Evolutionary conservation across 2,888 invertebrate species (phyloP), one percentile per base, ranked within the genome.

Genomic region (Noctua fimbriata): DNA sequence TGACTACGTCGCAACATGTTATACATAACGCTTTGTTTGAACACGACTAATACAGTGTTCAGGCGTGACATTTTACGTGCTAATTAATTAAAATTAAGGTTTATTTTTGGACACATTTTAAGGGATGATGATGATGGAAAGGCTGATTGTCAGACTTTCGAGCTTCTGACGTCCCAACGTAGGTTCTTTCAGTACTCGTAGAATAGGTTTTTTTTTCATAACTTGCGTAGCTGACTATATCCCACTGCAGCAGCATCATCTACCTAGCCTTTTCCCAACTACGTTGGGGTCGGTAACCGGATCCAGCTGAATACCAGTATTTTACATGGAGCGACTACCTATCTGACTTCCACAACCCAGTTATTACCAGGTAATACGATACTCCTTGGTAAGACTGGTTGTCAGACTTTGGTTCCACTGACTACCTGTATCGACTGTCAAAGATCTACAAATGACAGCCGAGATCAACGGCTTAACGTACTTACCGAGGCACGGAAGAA

Each of bases 1-100:
- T 73, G 90, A 84, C 85, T 85, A 73, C 79, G 81, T 79, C 86
- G 75, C 82, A 85, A 85, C 82, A 85, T 83, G 81, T 88, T 88
- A 86, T 82, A 78, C 80, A 75, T 70, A 81, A 79, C 81, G 82
- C 78, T 85, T 88, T 85, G 76, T 87, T 86, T 75, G 63, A 70
- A 80, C 79, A 80, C 74, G 79, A 79, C 81, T 88, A 88, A 88
- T 89, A 75, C 82, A n/a, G 49, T 76, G 71, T 76, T 78, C 69
- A 76, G 63, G 67, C 58, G 58, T 44, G 66, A 78, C 60, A 36
- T 79, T 79, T 70, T 81, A 81, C 36, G 44, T 89, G 69, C 73
- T 79, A 73, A 73, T 70, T 55, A 49, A 67, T 41, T 75, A 47
- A 67, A 76, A 60, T 76, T n/a, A 44, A 52, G 14, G 32, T 32